Base-by-base conservation (phyloP, 2,888 invertebrate species). In the Scotopteryx bipunctaria region DNA sequence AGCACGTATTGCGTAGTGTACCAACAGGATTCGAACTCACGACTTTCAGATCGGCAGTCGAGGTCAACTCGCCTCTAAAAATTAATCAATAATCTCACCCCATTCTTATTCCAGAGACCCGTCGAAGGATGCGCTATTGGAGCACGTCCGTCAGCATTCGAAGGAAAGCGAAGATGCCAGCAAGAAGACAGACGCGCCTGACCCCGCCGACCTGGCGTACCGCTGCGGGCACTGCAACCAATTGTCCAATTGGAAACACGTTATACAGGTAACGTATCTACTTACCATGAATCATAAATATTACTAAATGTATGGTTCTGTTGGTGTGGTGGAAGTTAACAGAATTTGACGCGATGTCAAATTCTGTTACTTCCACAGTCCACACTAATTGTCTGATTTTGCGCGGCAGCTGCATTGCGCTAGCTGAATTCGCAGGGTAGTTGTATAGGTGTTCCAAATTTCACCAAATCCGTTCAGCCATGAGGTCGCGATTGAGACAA, bases 201-300 rank as follows among this genome's bases (percentile, higher is more conserved):
- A 88, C 59, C 86, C 85, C 6, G 84, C 87, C 1, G 89, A 89
- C 57, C 66, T 90, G 43, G 88, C 89, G 57, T 93, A 93, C 78
- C 93, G 94, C 76, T 95, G 95, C 88, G 95, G 95, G 67, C 95
- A 95, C 88, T 95, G 95, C 90, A 94, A 94, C 86, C 95, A 95
- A 91, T 91, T 94, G 77, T 95, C 95, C 67, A 95, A 95, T 90
- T 95, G 95, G 95, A 95, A 95, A 92, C 95, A 95, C 92, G 95
- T 95, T 77, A 95, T 95, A 89, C 95, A 95, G 94, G 95, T 95
- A 92, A 31, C 9, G 3, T 27, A 3, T 42, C 9, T 9, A 41
- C 41, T 31, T 36, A 43, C 32, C 14, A 16, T 23, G 31, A 52
- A 17, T 5, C 4, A 17, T 14, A 1, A 6, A 17, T 5, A n/a